A percentile compares a stretch with the other conserved stretches of the same genome.
phyloP scores from a whole-genome alignment of 2,888 invertebrate species.

The Galerucella nymphaeae region DNA sequence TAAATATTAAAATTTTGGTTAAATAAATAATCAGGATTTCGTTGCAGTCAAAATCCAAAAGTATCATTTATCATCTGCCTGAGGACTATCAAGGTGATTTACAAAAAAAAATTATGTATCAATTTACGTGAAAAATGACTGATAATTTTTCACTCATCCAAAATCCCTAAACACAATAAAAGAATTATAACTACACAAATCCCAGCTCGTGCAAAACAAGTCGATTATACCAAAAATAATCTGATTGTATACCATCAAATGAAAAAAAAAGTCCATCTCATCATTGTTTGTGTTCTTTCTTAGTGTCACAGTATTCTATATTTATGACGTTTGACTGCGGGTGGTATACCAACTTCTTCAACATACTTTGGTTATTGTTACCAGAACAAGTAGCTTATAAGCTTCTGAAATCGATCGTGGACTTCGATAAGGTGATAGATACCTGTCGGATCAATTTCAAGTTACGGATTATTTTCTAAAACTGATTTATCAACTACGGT shows the following conservation, averaged over 20 bases:
- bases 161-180: neutral
- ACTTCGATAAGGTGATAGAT: constrained; percentile 51
- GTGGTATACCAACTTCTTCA: constrained; percentile 39
- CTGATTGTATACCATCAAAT: constrained; percentile 30
- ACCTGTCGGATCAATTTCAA: constrained; percentile 50
- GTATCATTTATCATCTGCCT: too few species aligned
- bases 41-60: too few species aligned
- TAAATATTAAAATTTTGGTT: too few species aligned
- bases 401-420: constrained; percentile 51
- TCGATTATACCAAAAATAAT: constrained; percentile 35
- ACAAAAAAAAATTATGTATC: neutral
- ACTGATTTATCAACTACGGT: constrained; percentile 50
- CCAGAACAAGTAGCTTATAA: constrained; percentile 45
- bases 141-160: neutral
- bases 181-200: constrained; percentile 8
- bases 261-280: constrained; percentile 14
- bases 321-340: constrained; percentile 41
- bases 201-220: constrained; percentile 24
- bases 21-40: too few species aligned
- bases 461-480: constrained; percentile 48
- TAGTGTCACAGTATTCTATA: constrained; percentile 30
- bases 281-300: constrained; percentile 23
- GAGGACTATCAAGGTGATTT: too few species aligned
- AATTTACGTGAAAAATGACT: constrained; percentile 3
- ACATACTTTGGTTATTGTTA: constrained; percentile 40